Percentiles rank a stretch among this genome's conserved stretches.
phyloP scores from a whole-genome alignment of 2,888 invertebrate genomes.

The Xanthorhoe spadicearia region DNA sequence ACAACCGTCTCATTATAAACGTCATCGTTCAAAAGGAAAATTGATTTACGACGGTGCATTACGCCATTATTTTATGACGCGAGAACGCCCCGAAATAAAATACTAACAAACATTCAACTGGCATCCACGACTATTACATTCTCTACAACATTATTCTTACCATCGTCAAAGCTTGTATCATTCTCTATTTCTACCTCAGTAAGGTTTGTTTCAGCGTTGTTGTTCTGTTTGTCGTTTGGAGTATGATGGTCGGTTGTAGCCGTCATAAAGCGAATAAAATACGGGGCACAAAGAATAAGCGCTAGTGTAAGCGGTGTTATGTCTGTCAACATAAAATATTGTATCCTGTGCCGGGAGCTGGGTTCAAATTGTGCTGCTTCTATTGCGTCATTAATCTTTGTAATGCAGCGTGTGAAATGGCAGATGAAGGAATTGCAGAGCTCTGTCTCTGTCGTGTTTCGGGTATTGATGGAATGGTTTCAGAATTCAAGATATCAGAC shows the following conservation, averaged over 20 bases:
- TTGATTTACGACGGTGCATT: slow-evolving; percentile 82
- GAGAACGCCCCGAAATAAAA: slow-evolving; percentile 84
- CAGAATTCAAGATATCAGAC: slow-evolving; percentile 3
- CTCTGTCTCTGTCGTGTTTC: slow-evolving; percentile 56
- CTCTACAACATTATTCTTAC: slow-evolving; percentile 51
- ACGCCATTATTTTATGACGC: slow-evolving; percentile 84
- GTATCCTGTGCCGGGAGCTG: slow-evolving; percentile 79
- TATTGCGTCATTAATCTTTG: slow-evolving; percentile 80
- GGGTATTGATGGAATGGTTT: slow-evolving; percentile 37
- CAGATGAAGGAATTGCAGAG: slow-evolving; percentile 72
- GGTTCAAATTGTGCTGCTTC: slow-evolving; percentile 78
- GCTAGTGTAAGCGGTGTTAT: slow-evolving; percentile 83
- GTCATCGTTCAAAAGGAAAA: slow-evolving; percentile 81
- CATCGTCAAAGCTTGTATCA: slow-evolving; percentile 24
- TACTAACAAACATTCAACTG: slow-evolving; percentile 84
- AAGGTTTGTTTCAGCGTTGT: slow-evolving; percentile 53
- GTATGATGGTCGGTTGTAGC: slow-evolving; percentile 58
- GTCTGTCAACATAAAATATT: slow-evolving; percentile 85
- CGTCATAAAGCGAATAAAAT: slow-evolving; percentile 85
- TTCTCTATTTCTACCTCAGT: slow-evolving; percentile 40
- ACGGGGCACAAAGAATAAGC: slow-evolving; percentile 84
- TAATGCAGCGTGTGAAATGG: slow-evolving; percentile 76
- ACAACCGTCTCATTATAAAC: slow-evolving; percentile 79
- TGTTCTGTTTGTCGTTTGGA: slow-evolving; percentile 38
- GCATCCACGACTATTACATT: slow-evolving; percentile 82